phyloP scores from a whole-genome alignment of 2,113 vertebrate genomes.

The Tupaia tana region DNA sequence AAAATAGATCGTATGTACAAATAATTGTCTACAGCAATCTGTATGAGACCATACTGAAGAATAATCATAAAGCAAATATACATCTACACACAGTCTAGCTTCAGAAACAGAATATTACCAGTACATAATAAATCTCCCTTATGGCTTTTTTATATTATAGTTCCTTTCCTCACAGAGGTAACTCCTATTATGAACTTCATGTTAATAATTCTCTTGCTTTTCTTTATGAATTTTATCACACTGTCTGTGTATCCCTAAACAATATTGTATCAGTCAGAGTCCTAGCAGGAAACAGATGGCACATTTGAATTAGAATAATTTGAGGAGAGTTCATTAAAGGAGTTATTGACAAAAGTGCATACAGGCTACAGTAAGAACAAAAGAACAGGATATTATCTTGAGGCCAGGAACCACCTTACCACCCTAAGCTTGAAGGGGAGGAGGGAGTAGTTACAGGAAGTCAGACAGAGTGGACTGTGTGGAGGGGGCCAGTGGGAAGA shows the following conservation, averaged over 20 bases:
- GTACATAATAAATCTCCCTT: not conserved
- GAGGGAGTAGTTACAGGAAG: not conserved
- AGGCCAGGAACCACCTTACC: not conserved
- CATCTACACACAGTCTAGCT: not conserved
- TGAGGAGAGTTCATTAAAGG: slow-evolving; percentile 35
- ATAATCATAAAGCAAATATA: slow-evolving; percentile 41
- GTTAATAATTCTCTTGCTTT: slow-evolving; percentile 27
- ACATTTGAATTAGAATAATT: slow-evolving; percentile 19
- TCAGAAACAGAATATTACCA: slow-evolving; percentile 16
- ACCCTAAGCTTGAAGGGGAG: not conserved
- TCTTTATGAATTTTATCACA: slow-evolving; percentile 20
- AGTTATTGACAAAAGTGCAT: not conserved
- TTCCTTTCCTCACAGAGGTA: not conserved
- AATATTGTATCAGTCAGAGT: slow-evolving; percentile 36
- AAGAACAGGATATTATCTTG: not conserved
- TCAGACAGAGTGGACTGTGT: not conserved
- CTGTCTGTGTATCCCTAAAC: not conserved
- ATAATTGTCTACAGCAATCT: not conserved
- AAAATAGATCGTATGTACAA: not conserved
- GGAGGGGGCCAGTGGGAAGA: not conserved
- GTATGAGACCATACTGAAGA: not conserved
- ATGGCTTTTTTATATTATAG: not conserved
- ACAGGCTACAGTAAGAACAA: not conserved
- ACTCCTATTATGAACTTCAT: slow-evolving; percentile 13
- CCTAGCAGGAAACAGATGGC: slow-evolving; percentile 18